These are phyloP conservation scores for Enteromius mattozi DNA, from an alignment of 2,797 vertebrate genomes.

Conservation along the genomic window DNA sequence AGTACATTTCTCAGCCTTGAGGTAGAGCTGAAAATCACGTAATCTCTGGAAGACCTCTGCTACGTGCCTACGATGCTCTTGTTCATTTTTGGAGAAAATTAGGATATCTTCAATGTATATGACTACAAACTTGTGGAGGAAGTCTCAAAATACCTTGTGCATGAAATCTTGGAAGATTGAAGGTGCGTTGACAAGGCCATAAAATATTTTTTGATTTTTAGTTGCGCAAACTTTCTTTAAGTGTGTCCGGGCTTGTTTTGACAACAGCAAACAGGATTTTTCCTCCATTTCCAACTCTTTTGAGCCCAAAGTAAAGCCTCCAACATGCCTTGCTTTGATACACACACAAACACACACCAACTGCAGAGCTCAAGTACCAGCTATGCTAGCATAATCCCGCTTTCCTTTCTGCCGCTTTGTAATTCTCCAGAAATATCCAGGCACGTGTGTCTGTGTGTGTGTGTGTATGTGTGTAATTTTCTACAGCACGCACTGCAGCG, in stretches of 20 bases:
- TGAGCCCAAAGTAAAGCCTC: constrained; percentile 54
- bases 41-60: too few relatives aligned
- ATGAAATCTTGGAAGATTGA: too few relatives aligned
- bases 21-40: too few relatives aligned
- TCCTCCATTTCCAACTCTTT: constrained; percentile 9
- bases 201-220: not conserved
- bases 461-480: constrained; percentile 46
- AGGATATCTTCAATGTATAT: too few relatives aligned
- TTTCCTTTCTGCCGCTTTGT: constrained; percentile 67
- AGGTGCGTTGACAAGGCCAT: too few relatives aligned
- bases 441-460: not conserved
- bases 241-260: constrained; percentile 7
- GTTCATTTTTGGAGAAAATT: too few relatives aligned
- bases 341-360: constrained; percentile 41
- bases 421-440: constrained; percentile 75
- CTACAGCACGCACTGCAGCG: constrained; percentile 3
- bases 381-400: constrained; percentile 51
- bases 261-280: constrained; percentile 20
- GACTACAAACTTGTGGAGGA: too few relatives aligned
- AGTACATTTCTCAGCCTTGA: too few relatives aligned
- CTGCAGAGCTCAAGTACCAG: constrained; percentile 36
- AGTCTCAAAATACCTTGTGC: too few relatives aligned
- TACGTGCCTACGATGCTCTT: too few relatives aligned
- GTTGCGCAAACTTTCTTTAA: not conserved
- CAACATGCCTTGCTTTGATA: constrained; percentile 52